Evolutionary conservation across 2,797 vertebrate species (phyloP), one percentile per base, ranked within the genome.

Genomic region (Eupleurogrammus muticus): DNA sequence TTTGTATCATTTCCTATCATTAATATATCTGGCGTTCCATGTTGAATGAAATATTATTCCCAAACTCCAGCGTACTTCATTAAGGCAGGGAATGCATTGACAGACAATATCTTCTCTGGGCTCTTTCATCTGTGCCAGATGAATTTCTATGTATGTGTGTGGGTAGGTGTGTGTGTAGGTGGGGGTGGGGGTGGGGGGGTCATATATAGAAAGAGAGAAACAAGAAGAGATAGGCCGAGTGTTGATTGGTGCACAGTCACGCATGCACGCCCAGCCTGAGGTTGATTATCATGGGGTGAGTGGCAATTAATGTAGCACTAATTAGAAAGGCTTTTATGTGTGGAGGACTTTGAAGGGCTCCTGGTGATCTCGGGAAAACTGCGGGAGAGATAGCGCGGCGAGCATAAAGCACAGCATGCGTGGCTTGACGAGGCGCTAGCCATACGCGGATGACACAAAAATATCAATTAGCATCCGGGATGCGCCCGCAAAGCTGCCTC

Each of bases 251-350:
- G 54, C 66, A 54, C 55, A 58, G 36, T 49, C 7, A 5, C 10
- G 8, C 74, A 34, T 24, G 57, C 69, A 47, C 83, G 58, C 66
- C 80, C 80, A 80, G 74, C 82, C 82, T 4, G 72, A 64, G 82
- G 87, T 86, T 87, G 83, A 87, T 92, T 86, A 89, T 85, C 79
- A 67, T 59, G 81, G 83, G 84, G 81, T 82, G 84, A 88, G 83
- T 87, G 84, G 84, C 83, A 90, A 91, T 92, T 90, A 89, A 87
- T 83, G 86, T 86, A 80, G 70, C 71, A 69, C 89, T 91, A 91
- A 92, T 92, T 92, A 90, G 86, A 86, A 79, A 80, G 76, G 80
- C 83, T 88, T 90, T 91, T 84, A 86, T 81, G 73, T 87, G 74
- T 79, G 71, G 75, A 83, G 70, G 73, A 78, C 77, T 72, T 61